Evolutionary conservation across 2,113 vertebrate species (phyloP).

Genomic region (Dicrurus megarhynchus): DNA sequence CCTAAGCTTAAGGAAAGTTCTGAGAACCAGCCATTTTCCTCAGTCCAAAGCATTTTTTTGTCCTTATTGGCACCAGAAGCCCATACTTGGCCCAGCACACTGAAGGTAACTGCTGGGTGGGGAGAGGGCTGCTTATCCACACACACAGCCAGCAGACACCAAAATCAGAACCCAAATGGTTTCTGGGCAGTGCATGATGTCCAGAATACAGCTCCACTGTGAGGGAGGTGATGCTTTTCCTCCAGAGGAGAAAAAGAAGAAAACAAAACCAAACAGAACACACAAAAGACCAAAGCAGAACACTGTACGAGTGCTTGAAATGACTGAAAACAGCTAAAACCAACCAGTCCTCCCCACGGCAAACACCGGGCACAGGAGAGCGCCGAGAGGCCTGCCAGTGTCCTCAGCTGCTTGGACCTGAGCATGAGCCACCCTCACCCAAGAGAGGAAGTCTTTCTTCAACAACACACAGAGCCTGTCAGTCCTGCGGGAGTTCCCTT

Average conservation of each 20-base stretch:
- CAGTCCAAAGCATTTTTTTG: not conserved
- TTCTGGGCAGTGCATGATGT: not conserved
- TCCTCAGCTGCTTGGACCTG: not conserved
- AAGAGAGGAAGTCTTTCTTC: not conserved
- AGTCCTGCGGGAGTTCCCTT: not conserved
- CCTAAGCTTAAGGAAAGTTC: not conserved
- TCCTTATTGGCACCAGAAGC: not conserved
- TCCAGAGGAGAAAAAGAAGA: not conserved
- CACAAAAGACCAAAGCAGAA: not conserved
- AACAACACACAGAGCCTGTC: not conserved
- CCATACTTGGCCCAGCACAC: not conserved
- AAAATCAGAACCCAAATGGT: not conserved
- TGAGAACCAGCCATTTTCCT: not conserved
- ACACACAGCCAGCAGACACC: not conserved
- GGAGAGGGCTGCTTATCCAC: not conserved
- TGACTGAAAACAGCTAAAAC: slow-evolving; percentile 2
- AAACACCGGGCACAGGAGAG: not conserved
- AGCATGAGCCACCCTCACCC: not conserved
- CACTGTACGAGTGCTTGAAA: slow-evolving; percentile 1
- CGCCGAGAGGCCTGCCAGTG: not conserved
- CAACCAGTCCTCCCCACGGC: not conserved
- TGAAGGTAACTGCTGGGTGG: not conserved
- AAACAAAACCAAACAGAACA: not conserved
- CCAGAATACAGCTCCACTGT: not conserved
- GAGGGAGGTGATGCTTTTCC: not conserved